Evolutionary conservation across 2,888 invertebrate genomes (phyloP).

Genomic region (Aphodius granarius): DNA sequence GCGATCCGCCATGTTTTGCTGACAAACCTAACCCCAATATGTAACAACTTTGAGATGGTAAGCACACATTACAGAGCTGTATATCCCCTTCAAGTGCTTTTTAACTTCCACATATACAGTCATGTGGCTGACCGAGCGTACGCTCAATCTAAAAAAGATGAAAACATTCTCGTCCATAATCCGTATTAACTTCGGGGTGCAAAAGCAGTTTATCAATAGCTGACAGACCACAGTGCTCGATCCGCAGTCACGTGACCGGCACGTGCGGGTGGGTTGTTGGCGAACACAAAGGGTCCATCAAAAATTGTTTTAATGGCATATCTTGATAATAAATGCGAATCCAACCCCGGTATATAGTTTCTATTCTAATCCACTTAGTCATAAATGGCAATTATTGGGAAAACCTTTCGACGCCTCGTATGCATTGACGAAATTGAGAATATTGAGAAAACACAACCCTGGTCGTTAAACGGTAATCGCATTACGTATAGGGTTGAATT

Average conservation of each 20-base stretch:
- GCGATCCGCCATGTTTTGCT: not conserved
- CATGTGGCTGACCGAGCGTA: not conserved
- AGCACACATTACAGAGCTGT: not conserved
- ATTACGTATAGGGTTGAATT: not conserved
- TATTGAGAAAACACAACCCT: too few relatives aligned
- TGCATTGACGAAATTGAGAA: too few relatives aligned
- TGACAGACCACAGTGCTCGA: constrained; percentile 17
- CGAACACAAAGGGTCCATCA: constrained; percentile 25
- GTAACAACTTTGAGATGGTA: not conserved
- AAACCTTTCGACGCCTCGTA: too few relatives aligned
- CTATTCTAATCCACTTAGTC: not conserved
- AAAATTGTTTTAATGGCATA: constrained; percentile 26
- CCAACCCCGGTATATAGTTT: not conserved
- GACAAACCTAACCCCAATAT: not conserved
- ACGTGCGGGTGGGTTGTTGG: constrained; percentile 26
- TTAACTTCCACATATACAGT: not conserved
- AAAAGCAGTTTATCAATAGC: constrained; percentile 5
- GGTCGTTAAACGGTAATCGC: too few relatives aligned
- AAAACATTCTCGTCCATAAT: constrained; percentile 13
- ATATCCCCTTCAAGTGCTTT: not conserved
- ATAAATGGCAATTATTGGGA: not conserved
- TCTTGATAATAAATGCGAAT: constrained; percentile 3
- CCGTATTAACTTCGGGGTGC: constrained; percentile 8
- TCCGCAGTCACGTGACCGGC: constrained; percentile 29
- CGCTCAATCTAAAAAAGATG: not conserved